phyloP scores from a whole-genome alignment of 2,797 vertebrate genomes.

The Tympanoctomys barrerae region DNA sequence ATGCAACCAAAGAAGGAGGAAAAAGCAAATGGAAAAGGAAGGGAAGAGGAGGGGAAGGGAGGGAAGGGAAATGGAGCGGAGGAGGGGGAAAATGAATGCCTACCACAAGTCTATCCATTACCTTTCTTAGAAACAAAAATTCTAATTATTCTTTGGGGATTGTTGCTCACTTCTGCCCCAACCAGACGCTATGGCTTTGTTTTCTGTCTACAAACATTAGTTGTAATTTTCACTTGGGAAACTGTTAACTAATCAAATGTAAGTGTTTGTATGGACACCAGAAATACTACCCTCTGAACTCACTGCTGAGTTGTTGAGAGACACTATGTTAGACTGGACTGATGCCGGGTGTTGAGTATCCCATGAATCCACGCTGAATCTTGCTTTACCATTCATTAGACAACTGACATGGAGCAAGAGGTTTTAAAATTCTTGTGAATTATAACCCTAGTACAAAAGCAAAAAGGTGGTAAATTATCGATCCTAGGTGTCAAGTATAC shows the following conservation, averaged over 20 bases:
- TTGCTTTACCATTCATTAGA: not conserved
- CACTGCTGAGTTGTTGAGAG: not conserved
- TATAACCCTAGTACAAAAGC: not conserved
- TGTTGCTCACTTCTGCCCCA: not conserved
- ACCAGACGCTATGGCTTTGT: not conserved
- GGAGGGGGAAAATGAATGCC: not conserved
- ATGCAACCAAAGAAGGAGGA: not conserved
- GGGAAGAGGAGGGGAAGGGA: not conserved
- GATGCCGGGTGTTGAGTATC: no score
- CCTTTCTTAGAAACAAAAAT: conserved; percentile 1
- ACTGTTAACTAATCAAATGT: not conserved
- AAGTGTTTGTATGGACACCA: not conserved
- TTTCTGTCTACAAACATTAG: conserved; percentile 21
- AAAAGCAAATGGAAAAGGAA: not conserved
- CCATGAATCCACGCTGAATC: not conserved
- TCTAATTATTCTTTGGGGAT: not conserved
- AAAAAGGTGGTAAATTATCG: not conserved
- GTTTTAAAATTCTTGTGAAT: not conserved
- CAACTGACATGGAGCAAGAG: not conserved
- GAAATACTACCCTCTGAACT: not conserved
- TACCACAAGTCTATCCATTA: no score
- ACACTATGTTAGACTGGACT: rapidly evolving
- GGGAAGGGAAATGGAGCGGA: not conserved
- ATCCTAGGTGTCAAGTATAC: not conserved
- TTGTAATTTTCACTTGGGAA: not conserved